phyloP scores from a whole-genome alignment of 2,888 invertebrate species.

The Philaethria dido region DNA sequence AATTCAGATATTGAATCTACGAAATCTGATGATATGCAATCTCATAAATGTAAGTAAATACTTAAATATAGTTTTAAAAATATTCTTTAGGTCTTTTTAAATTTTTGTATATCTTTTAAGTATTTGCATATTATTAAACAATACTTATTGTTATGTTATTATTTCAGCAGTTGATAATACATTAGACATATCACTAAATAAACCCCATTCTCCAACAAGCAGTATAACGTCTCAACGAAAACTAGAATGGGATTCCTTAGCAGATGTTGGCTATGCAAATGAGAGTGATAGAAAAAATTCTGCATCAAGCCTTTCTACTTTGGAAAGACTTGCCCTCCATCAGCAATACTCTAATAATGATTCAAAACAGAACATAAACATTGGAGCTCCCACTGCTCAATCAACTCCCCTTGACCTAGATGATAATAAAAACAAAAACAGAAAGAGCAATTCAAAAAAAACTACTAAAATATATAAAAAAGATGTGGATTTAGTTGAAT shows the following conservation, averaged over 20 bases:
- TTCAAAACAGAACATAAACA: slow-evolving; percentile 55
- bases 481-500: slow-evolving; percentile 68
- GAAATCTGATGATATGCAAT: slow-evolving; percentile 69
- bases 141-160: not conserved
- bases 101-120: not conserved
- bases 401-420: slow-evolving; percentile 77
- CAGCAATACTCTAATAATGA: slow-evolving; percentile 77
- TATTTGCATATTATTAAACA: not conserved
- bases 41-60: slow-evolving; percentile 70
- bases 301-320: slow-evolving; percentile 81
- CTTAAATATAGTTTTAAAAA: not conserved
- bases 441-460: slow-evolving; percentile 63
- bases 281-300: slow-evolving; percentile 80
- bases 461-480: slow-evolving; percentile 69
- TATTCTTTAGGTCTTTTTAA: not conserved
- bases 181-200: slow-evolving; percentile 69
- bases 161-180: slow-evolving; percentile 70
- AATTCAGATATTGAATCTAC: slow-evolving; percentile 65
- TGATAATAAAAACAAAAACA: slow-evolving; percentile 59
- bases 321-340: slow-evolving; percentile 85
- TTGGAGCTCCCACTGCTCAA: slow-evolving; percentile 79
- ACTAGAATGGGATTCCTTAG: slow-evolving; percentile 94
- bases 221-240: slow-evolving; percentile 89
- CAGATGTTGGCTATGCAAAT: slow-evolving; percentile 91
- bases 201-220: slow-evolving; percentile 88